Percentiles rank a stretch among this genome's conserved stretches.
Conservation (phyloP, 2,113 vertebrate species). For the Gobius niger region DNA sequence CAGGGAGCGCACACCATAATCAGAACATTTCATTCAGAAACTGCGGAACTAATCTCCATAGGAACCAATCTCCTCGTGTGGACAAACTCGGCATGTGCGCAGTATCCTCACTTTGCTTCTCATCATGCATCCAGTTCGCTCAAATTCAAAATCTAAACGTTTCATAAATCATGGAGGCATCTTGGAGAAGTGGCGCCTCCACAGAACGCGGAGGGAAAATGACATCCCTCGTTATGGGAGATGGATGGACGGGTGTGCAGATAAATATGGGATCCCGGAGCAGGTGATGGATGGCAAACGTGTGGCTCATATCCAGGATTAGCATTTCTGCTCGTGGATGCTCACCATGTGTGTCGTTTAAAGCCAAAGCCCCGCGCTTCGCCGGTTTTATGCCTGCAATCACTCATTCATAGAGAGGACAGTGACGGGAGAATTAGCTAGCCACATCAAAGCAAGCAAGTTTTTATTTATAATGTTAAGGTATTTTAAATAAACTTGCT, state of each 20-base stretch:
- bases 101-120: conserved; percentile 21
- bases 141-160: conserved; percentile 48
- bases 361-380: conserved; percentile 9
- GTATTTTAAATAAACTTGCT: no score
- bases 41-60: conserved; percentile 17
- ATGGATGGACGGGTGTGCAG: conserved; percentile 65
- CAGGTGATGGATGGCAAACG: conserved; percentile 38
- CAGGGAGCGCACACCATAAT: neutral
- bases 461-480: neutral
- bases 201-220: conserved; percentile 3
- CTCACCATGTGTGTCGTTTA: conserved; percentile 11
- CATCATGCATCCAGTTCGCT: conserved; percentile 39
- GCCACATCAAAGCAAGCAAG: conserved; percentile 12
- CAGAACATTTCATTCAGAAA: neutral
- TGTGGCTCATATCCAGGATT: conserved; percentile 18
- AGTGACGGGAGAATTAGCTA: conserved; percentile 7
- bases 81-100: conserved; percentile 17
- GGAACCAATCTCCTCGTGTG: conserved; percentile 8
- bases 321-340: conserved; percentile 10
- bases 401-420: conserved; percentile 13
- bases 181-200: conserved; percentile 44
- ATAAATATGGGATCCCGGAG: conserved; percentile 53
- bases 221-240: conserved; percentile 64
- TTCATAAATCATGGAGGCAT: conserved; percentile 71
- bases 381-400: conserved; percentile 2